phyloP scores from a whole-genome alignment of 2,888 invertebrate species.

The Melangyna quadrimaculata region DNA sequence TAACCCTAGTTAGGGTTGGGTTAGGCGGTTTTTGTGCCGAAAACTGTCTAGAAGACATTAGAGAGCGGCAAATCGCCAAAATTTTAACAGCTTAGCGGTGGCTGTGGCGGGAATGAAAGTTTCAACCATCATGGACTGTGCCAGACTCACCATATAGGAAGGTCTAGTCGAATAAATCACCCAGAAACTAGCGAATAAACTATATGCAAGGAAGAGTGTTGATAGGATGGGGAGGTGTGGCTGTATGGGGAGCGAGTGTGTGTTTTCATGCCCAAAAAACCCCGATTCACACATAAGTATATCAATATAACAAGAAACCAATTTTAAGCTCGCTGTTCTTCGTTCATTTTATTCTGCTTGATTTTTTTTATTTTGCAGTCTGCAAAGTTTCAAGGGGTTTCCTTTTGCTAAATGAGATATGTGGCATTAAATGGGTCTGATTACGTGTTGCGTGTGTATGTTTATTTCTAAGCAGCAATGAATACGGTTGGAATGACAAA shows the following conservation, averaged over 20 bases:
- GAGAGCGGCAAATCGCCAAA: constrained; percentile 53
- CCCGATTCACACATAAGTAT: constrained; percentile 5
- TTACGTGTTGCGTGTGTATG: constrained; percentile 70
- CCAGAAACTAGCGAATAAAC: constrained; percentile 26
- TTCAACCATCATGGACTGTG: constrained; percentile 16
- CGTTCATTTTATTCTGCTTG: not conserved
- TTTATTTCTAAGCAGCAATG: constrained; percentile 34
- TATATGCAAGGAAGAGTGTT: constrained; percentile 23
- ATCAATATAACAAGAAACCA: constrained; percentile 2
- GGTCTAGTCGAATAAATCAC: constrained; percentile 69
- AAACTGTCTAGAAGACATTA: constrained; percentile 44
- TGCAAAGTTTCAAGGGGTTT: constrained; percentile 65
- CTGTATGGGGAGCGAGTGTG: not conserved
- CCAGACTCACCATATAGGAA: constrained; percentile 33
- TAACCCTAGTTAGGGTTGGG: not conserved
- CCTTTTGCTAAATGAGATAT: constrained; percentile 65
- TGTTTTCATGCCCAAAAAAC: not conserved
- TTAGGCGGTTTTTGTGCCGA: constrained; percentile 24
- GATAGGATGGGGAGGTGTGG: constrained; percentile 26
- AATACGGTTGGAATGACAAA: constrained; percentile 17
- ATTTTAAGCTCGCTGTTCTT: not conserved
- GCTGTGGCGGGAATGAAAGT: not conserved
- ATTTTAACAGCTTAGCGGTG: constrained; percentile 15
- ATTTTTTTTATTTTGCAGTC: constrained; percentile 26
- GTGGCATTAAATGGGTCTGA: constrained; percentile 67